Evolutionary conservation across 2,888 invertebrate species (phyloP).

Genomic region (Lithophane ornitopus): DNA sequence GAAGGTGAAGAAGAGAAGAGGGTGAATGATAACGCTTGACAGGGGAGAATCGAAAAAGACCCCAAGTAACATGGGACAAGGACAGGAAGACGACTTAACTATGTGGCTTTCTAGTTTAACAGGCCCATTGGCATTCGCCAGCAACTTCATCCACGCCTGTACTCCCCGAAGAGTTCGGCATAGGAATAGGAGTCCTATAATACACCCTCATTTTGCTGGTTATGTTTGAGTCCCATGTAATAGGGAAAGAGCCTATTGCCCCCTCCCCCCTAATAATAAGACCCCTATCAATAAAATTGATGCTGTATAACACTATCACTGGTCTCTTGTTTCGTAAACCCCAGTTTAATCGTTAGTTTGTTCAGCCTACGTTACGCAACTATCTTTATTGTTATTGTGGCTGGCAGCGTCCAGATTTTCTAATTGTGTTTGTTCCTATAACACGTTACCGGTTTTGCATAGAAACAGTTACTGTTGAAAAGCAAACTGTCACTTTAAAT

Average conservation of each 20-base stretch:
- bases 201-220: no score
- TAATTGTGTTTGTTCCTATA: constrained; percentile 50
- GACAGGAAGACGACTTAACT: background rate
- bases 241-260: background rate
- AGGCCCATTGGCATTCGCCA: background rate
- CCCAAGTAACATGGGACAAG: background rate
- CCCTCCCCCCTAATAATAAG: background rate
- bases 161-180: background rate
- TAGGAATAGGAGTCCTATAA: background rate
- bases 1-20: background rate
- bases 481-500: constrained; percentile 40
- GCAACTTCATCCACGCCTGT: background rate
- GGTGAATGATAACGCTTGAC: background rate
- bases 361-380: constrained; percentile 50
- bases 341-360: constrained; percentile 40
- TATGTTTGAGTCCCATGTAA: no score
- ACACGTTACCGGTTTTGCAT: constrained; percentile 39
- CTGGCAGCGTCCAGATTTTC: constrained; percentile 54
- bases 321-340: constrained; percentile 37
- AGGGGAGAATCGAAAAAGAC: background rate
- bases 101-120: background rate
- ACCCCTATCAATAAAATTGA: constrained; percentile 20
- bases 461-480: constrained; percentile 39
- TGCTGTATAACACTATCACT: constrained; percentile 21
- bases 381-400: constrained; percentile 59